These are phyloP conservation scores for Mormoops blainvillei DNA, from an alignment of 2,113 vertebrate species.

Conservation along the genomic window DNA sequence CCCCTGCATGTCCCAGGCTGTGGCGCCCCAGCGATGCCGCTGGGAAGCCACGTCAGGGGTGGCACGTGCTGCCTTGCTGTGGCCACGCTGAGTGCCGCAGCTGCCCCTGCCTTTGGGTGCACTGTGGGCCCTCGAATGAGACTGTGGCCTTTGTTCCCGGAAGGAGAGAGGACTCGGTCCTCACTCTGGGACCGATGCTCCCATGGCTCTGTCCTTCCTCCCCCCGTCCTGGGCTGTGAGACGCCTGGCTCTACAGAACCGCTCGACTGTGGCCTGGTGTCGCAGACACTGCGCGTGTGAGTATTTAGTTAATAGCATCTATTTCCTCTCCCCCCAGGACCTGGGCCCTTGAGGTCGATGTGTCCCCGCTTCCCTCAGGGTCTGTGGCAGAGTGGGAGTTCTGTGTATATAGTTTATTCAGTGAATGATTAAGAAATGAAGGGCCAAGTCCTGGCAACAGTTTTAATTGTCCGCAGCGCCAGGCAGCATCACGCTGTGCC, in stretches of 20 bases:
- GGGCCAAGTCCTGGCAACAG: neutral
- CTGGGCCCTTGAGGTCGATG: neutral
- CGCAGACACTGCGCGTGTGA: neutral
- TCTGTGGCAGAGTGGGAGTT: no score
- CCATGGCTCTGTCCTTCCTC: fast-evolving
- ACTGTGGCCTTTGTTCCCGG: neutral
- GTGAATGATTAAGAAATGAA: neutral
- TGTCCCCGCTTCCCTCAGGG: neutral
- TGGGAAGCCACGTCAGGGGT: neutral
- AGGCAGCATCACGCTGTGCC: neutral
- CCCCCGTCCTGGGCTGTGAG: neutral
- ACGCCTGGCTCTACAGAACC: fast-evolving
- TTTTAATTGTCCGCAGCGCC: neutral
- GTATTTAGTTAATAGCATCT: no score
- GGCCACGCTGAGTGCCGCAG: fast-evolving
- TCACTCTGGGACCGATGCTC: neutral
- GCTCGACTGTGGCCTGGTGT: neutral
- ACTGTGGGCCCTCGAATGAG: fast-evolving
- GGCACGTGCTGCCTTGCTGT: fast-evolving
- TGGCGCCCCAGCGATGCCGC: neutral
- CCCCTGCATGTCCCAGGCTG: neutral
- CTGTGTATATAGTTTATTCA: neutral
- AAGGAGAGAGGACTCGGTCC: neutral
- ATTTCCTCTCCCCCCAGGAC: neutral
- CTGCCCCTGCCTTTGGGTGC: neutral